Conservation (phyloP, 2,797 vertebrate species). For the Arctocebus calabarensis region DNA sequence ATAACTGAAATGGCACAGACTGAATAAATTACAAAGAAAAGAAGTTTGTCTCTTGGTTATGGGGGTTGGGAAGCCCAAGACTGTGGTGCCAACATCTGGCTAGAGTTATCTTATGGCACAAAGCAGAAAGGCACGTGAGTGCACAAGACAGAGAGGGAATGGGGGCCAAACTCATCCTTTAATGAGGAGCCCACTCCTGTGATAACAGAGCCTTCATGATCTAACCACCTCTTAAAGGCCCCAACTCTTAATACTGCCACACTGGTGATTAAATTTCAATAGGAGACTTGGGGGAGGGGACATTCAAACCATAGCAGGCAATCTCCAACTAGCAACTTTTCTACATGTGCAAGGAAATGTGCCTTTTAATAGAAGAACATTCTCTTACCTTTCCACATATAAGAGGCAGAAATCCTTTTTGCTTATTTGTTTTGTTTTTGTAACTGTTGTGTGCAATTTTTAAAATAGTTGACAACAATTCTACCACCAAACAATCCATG, state of each 20-base stretch:
- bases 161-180: neutral
- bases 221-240: neutral
- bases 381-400: neutral
- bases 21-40: neutral
- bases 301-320: neutral
- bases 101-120: neutral
- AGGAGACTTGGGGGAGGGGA: neutral
- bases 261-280: neutral
- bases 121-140: neutral
- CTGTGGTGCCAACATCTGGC: neutral
- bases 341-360: neutral
- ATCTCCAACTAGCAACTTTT: neutral
- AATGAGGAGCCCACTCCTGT: neutral
- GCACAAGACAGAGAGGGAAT: neutral
- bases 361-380: neutral
- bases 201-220: neutral
- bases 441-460: neutral
- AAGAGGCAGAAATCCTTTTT: slow-evolving; percentile 14
- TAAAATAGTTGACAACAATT: neutral
- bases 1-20: neutral
- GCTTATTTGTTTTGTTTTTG: slow-evolving; percentile 12
- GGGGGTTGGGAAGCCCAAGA: neutral
- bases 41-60: neutral
- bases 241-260: neutral
- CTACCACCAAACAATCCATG: neutral